A percentile compares a stretch with the other conserved stretches of the same genome.
Conservation (phyloP, 2,113 vertebrate species). For the Colius striatus region DNA sequence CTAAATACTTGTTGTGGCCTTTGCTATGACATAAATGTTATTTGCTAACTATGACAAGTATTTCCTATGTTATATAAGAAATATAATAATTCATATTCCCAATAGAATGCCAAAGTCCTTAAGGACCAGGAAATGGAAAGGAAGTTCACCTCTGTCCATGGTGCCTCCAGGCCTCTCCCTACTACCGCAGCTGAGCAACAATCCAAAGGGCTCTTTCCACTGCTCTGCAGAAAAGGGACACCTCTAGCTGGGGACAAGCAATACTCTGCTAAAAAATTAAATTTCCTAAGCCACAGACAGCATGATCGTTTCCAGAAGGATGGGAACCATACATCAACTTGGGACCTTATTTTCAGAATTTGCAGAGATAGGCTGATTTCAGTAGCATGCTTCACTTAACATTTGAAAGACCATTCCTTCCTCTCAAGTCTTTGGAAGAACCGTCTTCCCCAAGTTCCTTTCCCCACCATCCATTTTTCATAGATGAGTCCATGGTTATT, state of each 20-base stretch:
- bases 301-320: rapidly evolving
- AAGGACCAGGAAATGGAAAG: background rate
- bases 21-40: background rate
- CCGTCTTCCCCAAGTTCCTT: background rate
- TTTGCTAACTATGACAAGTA: background rate
- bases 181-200: background rate
- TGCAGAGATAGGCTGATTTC: background rate
- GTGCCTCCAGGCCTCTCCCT: background rate
- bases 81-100: background rate
- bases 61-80: background rate
- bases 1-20: background rate
- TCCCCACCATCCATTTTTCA: background rate
- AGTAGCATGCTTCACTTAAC: background rate
- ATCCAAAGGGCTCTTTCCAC: background rate
- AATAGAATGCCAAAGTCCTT: background rate
- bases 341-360: background rate
- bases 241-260: background rate
- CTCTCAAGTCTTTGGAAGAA: background rate
- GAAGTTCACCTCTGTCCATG: background rate
- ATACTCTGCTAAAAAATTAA: background rate
- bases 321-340: background rate
- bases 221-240: background rate
- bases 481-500: background rate
- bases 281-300: background rate
- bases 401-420: background rate